Base-by-base conservation (phyloP, 2,888 invertebrate genomes). In the Agriopis aurantiaria region DNA sequence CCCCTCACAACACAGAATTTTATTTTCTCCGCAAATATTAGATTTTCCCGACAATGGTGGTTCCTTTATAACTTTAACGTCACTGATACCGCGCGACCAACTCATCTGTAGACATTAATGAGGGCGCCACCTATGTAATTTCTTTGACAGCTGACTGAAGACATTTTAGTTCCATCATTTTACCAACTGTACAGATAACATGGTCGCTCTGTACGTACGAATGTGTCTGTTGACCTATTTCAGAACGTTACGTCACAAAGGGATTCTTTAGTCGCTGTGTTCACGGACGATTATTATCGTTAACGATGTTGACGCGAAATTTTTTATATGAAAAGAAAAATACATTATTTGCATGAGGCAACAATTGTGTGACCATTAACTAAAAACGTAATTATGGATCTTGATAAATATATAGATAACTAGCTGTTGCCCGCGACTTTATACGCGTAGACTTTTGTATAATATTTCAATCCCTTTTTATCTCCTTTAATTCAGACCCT, bases 221-320 rank as follows among this genome's bases (percentile, higher is more conserved):
- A 60, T 60, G 40, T 49, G 59, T 40, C 14, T 14, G 49, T 60
- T 60, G 60, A 60, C 60, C 60, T 41, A 49, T 49, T 60, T 60
- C 60, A 14, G 11, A 51, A 7, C 14, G 49, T 60, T 60, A 40
- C 60, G 60, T 60, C 40, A 60, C 49, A 51, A 58, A 58, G 46
- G 46, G 5, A 48, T 58, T 48, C 46, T 48, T 46, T 58, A 46
- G 58, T 23, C 46, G 58, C 46, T 6, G 33, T 58, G n/a, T 58
- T 1, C 58, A 46, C 46, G 58, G 8, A 14, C 46, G 46, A 48
- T 48, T 58, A 45, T 43, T 45, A n/a, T 40, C 40, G 7, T 8
- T 40, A 40, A 40, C 11, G 12, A 55, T 40, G n/a, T 55, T 40
- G n/a, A 40, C 33, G 11, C 3, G 5, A 12, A 40, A 5, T 12